These are phyloP conservation scores for Epistrophella euchroma DNA, from an alignment of 2,888 invertebrate species.

Conservation along the genomic window DNA sequence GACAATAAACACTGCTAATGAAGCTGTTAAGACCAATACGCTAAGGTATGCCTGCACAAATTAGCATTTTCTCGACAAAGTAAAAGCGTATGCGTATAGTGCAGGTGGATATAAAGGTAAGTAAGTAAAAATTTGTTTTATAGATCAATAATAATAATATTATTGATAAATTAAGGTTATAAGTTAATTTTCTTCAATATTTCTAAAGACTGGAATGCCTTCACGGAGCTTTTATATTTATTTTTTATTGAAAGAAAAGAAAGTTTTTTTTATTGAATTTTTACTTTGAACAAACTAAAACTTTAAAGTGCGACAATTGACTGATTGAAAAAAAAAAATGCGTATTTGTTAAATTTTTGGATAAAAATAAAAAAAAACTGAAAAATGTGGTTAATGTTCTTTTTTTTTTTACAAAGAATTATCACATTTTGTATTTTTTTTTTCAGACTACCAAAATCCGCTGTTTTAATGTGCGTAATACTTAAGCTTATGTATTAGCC, in stretches of 20 bases:
- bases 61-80: conserved; percentile 44
- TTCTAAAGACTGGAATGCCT: neutral
- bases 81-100: neutral
- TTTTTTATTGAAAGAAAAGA: neutral
- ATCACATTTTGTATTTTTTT: too few species aligned
- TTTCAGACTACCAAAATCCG: too few species aligned
- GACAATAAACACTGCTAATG: conserved; percentile 70
- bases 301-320: too few species aligned
- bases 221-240: neutral
- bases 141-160: conserved; percentile 66
- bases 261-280: neutral
- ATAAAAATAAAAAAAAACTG: too few species aligned
- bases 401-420: too few species aligned
- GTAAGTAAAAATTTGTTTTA: conserved; percentile 50
- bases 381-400: too few species aligned
- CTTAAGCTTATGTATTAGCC: too few species aligned
- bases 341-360: too few species aligned
- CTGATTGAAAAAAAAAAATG: too few species aligned
- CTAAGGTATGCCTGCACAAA: conserved; percentile 65
- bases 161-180: conserved; percentile 43
- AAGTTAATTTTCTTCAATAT: neutral
- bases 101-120: neutral
- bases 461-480: too few species aligned
- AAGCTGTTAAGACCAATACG: conserved; percentile 66
- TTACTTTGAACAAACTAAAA: too few species aligned